Evolutionary conservation across 1,140 invertebrate genomes (phyloP).

Genomic region (Aphaenogaster rudis): DNA sequence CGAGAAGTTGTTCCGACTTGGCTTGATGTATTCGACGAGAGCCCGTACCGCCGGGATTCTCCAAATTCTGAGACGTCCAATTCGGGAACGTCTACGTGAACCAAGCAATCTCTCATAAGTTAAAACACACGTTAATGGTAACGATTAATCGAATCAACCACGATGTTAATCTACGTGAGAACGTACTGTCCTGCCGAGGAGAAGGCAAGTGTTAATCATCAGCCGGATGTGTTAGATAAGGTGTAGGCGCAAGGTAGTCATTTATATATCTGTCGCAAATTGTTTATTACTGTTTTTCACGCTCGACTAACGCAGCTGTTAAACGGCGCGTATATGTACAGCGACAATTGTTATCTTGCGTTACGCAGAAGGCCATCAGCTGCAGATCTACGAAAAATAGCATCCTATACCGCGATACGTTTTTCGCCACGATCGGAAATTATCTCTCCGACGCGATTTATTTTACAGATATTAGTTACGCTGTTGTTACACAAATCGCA

Average conservation of each 20-base stretch:
- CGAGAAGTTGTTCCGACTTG: slow-evolving; percentile 27
- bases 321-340: slow-evolving; percentile 35
- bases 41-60: slow-evolving; percentile 15
- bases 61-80: background rate
- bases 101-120: background rate
- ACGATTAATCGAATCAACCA: slow-evolving; percentile 14
- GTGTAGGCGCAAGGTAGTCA: slow-evolving; percentile 5
- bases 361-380: slow-evolving; percentile 44
- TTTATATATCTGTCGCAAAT: slow-evolving; percentile 28
- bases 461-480: slow-evolving; percentile 55
- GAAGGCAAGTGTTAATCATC: slow-evolving; percentile 47
- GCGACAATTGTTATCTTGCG: slow-evolving; percentile 37
- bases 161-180: slow-evolving; percentile 7
- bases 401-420: background rate
- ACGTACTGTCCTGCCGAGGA: background rate
- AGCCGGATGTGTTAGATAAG: slow-evolving; percentile 65
- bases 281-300: slow-evolving; percentile 69
- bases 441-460: background rate
- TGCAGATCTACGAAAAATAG: background rate
- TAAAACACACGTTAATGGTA: slow-evolving; percentile 24
- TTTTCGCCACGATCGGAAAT: background rate
- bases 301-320: slow-evolving; percentile 61
- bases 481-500: slow-evolving; percentile 5
- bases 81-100: background rate
- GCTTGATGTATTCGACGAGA: slow-evolving; percentile 32